Evolutionary conservation across 2,888 invertebrate species (phyloP), one percentile per base, ranked within the genome.

Genomic region (Scaptomyza tumidula): DNA sequence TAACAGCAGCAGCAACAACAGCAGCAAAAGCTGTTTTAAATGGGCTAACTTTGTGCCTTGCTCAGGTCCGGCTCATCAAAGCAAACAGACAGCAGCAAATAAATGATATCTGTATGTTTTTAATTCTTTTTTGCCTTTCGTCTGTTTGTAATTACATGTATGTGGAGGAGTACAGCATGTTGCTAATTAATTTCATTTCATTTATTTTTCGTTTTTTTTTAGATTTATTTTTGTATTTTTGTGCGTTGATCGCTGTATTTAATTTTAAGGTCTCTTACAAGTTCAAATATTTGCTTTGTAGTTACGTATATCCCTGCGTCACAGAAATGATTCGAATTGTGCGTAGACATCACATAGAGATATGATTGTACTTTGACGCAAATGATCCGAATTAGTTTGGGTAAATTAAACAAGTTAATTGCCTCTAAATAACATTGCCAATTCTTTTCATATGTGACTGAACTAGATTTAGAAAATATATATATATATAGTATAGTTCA

Each of bases 211-310:
- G 57, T 57, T 58, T 62, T 66, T 65, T 55, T 29, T 6, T 16
- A 19, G 11, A 9, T 7, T 24, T 24, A 29, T 29, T 9, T 29
- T 10, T 33, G 2, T 10, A 33, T 39, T 41, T 16, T 41, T 41
- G 9, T 16, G 71, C 81, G 57, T 78, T 82, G 85, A 85, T 82
- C 70, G 66, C 67, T 37, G 54, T 57, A 64, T 65, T 55, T 57
- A 66, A 59, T 41, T 59, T 29, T 61, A 77, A 78, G 81, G 80
- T 85, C 82, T 80, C 69, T 58, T 61, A 39, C 84, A 86, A 84
- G 85, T 85, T 85, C 85, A 85, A 78, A 86, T 71, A 57, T 78
- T 84, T 60, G 63, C 85, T 86, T 85, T 84, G 86, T 86, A 85
- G 86, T 86, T 80, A 72, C 59, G 54, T 39, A 50, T 66, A 70